phyloP scores from a whole-genome alignment of 2,113 vertebrate genomes.

The Phrynosoma blainvillii region DNA sequence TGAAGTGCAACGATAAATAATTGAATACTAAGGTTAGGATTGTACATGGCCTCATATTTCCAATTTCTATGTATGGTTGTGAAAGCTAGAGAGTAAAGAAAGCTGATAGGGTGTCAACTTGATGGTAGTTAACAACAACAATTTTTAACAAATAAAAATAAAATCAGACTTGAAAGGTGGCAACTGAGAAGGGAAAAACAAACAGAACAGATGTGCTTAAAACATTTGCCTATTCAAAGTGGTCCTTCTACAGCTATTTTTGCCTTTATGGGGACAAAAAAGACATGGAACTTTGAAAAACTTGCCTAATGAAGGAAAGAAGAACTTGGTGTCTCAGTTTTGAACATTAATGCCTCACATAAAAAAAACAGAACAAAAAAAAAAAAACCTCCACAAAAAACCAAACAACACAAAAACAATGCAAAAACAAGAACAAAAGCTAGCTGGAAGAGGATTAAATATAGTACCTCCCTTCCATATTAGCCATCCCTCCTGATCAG shows the following conservation, averaged over 20 bases:
- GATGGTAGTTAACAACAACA: too few species aligned
- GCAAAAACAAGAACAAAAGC: neutral
- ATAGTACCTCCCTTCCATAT: too few species aligned
- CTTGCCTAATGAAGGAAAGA: neutral
- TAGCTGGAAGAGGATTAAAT: neutral
- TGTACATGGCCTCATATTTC: too few species aligned
- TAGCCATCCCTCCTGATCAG: neutral
- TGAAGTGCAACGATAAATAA: too few species aligned
- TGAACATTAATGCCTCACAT: neutral
- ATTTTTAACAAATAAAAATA: neutral
- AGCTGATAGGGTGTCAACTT: too few species aligned
- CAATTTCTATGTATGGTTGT: too few species aligned
- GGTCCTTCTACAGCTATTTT: neutral
- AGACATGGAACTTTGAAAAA: neutral
- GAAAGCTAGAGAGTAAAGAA: too few species aligned
- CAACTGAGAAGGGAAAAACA: neutral
- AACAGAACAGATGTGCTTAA: neutral
- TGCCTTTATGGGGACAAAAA: neutral
- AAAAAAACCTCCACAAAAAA: too few species aligned
- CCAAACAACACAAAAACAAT: too few species aligned
- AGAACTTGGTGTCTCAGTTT: neutral
- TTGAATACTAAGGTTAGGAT: too few species aligned
- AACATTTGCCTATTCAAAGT: neutral
- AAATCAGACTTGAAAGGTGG: neutral
- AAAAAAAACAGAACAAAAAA: too few species aligned